Evolutionary conservation across 2,113 vertebrate genomes (phyloP).

Genomic region (Petroica traversi): DNA sequence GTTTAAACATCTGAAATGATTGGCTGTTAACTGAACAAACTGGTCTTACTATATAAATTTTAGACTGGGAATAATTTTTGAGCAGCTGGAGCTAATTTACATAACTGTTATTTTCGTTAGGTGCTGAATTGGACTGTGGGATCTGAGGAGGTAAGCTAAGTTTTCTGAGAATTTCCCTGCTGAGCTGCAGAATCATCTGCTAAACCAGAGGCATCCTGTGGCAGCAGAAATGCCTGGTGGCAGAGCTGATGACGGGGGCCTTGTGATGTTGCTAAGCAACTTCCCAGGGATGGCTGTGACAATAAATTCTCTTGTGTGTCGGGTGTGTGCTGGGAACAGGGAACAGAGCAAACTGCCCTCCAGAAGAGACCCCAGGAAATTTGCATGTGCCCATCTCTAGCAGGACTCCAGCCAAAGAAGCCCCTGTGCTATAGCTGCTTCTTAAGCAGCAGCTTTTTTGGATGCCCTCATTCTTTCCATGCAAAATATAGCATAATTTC

Average conservation of each 20-base stretch:
- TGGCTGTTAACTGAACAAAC: neutral
- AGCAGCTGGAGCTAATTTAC: neutral
- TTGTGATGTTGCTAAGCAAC: conserved; percentile 52
- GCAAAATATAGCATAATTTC: neutral
- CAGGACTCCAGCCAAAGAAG: neutral
- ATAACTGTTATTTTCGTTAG: neutral
- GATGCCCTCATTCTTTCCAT: neutral
- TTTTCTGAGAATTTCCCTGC: neutral
- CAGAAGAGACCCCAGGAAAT: neutral
- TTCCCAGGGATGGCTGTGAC: neutral
- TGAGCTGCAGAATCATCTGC: neutral
- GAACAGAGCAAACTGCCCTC: neutral
- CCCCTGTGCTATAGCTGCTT: neutral
- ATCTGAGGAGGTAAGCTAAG: neutral
- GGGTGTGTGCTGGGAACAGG: neutral
- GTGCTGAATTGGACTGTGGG: neutral
- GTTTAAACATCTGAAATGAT: neutral
- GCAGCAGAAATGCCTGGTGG: neutral
- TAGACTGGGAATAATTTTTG: neutral
- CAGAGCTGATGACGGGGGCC: neutral
- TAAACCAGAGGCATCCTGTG: neutral
- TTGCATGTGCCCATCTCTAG: accelerated
- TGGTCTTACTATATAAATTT: neutral
- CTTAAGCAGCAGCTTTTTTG: neutral
- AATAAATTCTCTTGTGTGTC: neutral